Base-by-base conservation (phyloP, 23 tunicate species). In the Botrylloides violaceus region DNA sequence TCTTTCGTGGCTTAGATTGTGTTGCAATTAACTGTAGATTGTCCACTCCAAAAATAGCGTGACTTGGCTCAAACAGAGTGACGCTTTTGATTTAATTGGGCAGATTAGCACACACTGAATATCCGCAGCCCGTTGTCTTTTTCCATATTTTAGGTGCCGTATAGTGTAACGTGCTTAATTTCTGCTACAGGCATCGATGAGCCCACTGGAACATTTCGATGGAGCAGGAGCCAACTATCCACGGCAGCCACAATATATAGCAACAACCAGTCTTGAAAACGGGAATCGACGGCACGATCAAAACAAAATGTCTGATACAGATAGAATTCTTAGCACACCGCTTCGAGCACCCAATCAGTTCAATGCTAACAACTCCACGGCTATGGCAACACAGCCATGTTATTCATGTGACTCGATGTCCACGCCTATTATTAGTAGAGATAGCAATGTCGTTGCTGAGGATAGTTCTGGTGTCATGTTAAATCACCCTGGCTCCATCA, bases 341-440 rank as follows among this genome's bases (percentile, higher is more conserved):
- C 49, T 29, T 1, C 36, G 28, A n/a, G 28, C 77, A 30, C 33
- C 34, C 29, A 18, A 64, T 65, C 66, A 68, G 37, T 75, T 61
- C 66, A 71, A 78, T 66, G 33, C 79, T n/a, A 84, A 84, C 71
- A 73, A 78, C 59, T 72, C 92, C 22, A 34, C 58, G 24, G 66
- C 36, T 33, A 22, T 31, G 12, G 80, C 47, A 18, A 50, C 61
- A 18, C 59, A 71, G 26, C 73, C 73, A 0, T 37, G 25, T 2
- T 68, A 34, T 25, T 31, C 25, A 43, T 68, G 74, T 22, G 27
- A 27, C 0, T 68, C 74, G n/a, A 15, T 68, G 57, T 37, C 74
- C 2, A 68, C 74, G 18, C 74, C 74, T 4, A 68, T 68, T 15
- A 43, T 43, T 43, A 43, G 53, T 15, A 43, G 15, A 15, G 53